Conservation (phyloP, 2,888 invertebrate genomes). For the Seladonia tumulorum region DNA sequence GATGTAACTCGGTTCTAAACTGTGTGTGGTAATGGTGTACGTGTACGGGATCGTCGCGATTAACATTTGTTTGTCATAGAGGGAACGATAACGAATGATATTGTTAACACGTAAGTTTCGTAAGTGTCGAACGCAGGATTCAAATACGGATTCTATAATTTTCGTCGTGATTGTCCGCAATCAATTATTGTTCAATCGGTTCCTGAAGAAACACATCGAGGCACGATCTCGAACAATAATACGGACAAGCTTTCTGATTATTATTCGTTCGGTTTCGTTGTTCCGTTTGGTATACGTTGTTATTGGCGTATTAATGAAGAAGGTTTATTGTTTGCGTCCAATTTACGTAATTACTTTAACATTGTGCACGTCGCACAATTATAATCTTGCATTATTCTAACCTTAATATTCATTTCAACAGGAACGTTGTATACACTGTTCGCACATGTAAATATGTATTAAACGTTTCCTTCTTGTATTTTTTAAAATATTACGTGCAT, state of each 20-base stretch:
- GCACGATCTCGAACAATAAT: background rate
- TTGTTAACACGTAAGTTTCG: conserved; percentile 33
- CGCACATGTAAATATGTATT: conserved; percentile 70
- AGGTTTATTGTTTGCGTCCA: conserved; percentile 60
- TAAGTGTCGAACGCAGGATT: conserved; percentile 7
- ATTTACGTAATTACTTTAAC: conserved; percentile 42
- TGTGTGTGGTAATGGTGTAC: background rate
- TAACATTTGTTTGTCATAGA: conserved; percentile 30
- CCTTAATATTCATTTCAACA: conserved; percentile 47
- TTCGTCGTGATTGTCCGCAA: conserved; percentile 9
- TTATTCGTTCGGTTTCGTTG: too few relatives aligned
- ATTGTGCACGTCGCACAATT: conserved; percentile 28
- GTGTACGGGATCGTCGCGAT: conserved; percentile 1
- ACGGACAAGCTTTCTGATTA: background rate
- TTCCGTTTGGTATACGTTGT: background rate
- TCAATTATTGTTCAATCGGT: background rate
- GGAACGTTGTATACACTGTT: conserved; percentile 67
- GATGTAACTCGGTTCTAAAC: background rate
- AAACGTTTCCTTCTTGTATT: conserved; percentile 77
- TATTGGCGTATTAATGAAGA: background rate
- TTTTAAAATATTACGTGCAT: conserved; percentile 46
- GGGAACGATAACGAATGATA: conserved; percentile 19
- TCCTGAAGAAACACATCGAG: background rate
- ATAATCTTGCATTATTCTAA: conserved; percentile 37
- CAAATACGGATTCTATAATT: background rate